These are phyloP conservation scores for Diarsia brunnea DNA, from an alignment of 2,888 invertebrate genomes.

Conservation along the genomic window DNA sequence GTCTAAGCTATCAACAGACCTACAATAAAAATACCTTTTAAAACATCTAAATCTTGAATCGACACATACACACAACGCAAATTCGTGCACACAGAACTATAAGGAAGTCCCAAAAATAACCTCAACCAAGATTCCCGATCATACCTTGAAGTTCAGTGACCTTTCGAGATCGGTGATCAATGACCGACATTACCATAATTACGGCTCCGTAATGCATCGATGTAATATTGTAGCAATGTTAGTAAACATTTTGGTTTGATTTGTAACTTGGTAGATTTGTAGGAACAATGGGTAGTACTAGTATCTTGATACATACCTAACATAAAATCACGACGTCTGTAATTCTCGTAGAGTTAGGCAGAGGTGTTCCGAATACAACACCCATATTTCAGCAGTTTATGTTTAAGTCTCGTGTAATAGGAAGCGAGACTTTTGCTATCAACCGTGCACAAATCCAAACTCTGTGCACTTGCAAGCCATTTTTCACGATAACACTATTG, in stretches of 20 bases:
- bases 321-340: too few relatives aligned
- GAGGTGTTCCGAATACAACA: too few relatives aligned
- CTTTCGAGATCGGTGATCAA: constrained; percentile 55
- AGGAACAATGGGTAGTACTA: too few relatives aligned
- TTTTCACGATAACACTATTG: too few relatives aligned
- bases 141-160: constrained; percentile 55
- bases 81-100: constrained; percentile 35
- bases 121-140: constrained; percentile 40
- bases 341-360: too few relatives aligned
- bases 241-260: constrained; percentile 46
- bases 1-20: background rate
- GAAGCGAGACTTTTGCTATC: too few relatives aligned
- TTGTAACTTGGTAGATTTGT: background rate
- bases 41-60: constrained; percentile 15
- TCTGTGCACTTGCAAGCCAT: too few relatives aligned
- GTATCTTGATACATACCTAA: too few relatives aligned
- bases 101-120: constrained; percentile 62
- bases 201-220: constrained; percentile 42
- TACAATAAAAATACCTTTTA: background rate
- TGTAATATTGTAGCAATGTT: constrained; percentile 49
- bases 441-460: too few relatives aligned
- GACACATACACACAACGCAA: constrained; percentile 20
- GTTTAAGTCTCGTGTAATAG: too few relatives aligned
- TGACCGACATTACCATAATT: constrained; percentile 64
- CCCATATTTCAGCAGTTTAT: too few relatives aligned